A percentile compares a stretch with the other conserved stretches of the same genome.
These are phyloP conservation scores for Neotoma lepida DNA, from an alignment of 2,113 vertebrate genomes.

Conservation along the genomic window DNA sequence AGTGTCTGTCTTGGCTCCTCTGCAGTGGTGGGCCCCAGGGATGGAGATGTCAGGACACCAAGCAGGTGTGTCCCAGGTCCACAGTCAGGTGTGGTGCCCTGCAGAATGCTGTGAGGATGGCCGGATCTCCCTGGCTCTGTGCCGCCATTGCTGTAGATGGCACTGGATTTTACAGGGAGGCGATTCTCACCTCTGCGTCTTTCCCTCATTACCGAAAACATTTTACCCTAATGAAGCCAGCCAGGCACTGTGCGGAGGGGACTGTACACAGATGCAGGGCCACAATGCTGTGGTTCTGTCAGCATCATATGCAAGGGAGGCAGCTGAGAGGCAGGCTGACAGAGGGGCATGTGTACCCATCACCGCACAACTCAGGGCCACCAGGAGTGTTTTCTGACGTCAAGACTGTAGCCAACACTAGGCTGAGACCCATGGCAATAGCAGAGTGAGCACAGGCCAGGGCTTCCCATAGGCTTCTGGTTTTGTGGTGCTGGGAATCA, in stretches of 20 bases:
- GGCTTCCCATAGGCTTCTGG: background rate
- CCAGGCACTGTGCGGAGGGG: background rate
- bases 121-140: no score
- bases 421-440: background rate
- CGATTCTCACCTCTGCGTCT: background rate
- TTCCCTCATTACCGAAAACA: rapidly evolving
- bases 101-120: rapidly evolving
- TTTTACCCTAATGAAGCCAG: background rate
- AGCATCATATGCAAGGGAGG: background rate
- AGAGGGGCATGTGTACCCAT: background rate
- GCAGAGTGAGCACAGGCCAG: background rate
- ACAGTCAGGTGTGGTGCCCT: background rate
- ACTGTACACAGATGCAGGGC: background rate
- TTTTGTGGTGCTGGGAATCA: background rate
- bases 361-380: rapidly evolving
- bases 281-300: no score
- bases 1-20: slow-evolving; percentile 32
- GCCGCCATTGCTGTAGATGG: rapidly evolving
- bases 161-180: background rate
- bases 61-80: background rate
- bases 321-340: background rate
- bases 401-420: rapidly evolving
- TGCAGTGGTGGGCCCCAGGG: rapidly evolving
- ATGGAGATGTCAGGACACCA: rapidly evolving
- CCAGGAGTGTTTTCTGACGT: background rate